Evolutionary conservation across 1,140 invertebrate species (phyloP), one percentile per base, ranked within the genome.

Genomic region (Aphelinus atriplicis): DNA sequence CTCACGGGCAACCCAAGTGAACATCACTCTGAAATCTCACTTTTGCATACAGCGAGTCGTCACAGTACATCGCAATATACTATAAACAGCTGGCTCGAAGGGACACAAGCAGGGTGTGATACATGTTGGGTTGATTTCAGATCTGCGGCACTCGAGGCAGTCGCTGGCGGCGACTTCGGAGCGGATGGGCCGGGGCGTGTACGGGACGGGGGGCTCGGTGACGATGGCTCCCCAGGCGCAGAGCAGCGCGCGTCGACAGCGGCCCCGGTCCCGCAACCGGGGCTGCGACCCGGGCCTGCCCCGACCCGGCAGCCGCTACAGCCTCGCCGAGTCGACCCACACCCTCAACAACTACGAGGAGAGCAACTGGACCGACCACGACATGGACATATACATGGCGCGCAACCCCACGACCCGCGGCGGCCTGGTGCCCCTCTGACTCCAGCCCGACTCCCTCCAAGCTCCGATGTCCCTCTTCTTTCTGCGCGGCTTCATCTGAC

Each of bases 291-390:
- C 84, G 46, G 85, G 89, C 80, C 87, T 88, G 45, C 90, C 90
- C 69, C 84, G 89, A 80, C 90, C 90, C n/a, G 88, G 90, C 74
- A 91, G 90, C 84, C 86, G 93, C 77, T 93, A 93, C 84, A 93
- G 92, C 81, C 89, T 90, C 42, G 91, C 92, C 57, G 92, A 93
- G 64, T 93, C 92, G 26, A 93, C 92, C 58, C 93, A 95, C 80
- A 95, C 94, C 4, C 88, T 95, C 61, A 95, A 94, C 79, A 93
- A 95, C 86, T 95, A 95, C 84, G 93, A 93, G 83, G 95, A 96
- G 82, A 95, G 96, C 84, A 96, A 96, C 84, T 97, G 95, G 95
- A 97, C 96, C 67, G 96, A 97, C 86, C 95, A 97, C 84, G 96
- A 97, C 84, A 96, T 97, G 93, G 96, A 97, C 79, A 96, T 97